Base-by-base conservation (phyloP, 2,113 vertebrate species). In the Aldabrachelys gigantea region DNA sequence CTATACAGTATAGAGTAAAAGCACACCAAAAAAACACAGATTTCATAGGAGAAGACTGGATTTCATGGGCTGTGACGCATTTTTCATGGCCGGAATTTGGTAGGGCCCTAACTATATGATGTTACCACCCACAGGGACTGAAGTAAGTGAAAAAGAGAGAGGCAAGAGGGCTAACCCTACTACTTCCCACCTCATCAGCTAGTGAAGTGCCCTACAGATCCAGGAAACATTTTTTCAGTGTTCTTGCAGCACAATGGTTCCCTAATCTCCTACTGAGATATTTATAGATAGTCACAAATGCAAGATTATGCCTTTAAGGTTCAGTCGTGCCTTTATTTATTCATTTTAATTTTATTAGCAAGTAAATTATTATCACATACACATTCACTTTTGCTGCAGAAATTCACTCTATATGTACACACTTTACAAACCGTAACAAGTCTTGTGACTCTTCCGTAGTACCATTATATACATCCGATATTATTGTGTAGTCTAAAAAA, bases 351-450 rank as follows among this genome's bases (percentile, higher is more conserved):
- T 29, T 78, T 24, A 78, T 90, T 93, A 53, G 88, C 95, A 97
- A 96, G 92, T 95, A 96, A 50, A 50, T 50, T 50, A 85, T 88
- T 93, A 94, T 95, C 94, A 80, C 75, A 95, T 31, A 87, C 69
- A 79, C 47, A 89, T 0, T 89, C 52, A 22, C 72, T 87, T 91
- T 72, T 87, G 25, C n/a, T 90, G 41, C 53, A 82, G 94, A 98
- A 97, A 97, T 59, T 95, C 3, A 59, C 17, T 80, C 83, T 87
- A 92, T 11, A 75, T 81, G 83, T 86, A 92, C 11, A 81, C 82
- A 76, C 80, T 95, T 97, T 93, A 97, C 92, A 95, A 86, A 90
- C 85, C 85, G 91, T 93, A 96, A 96, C 94, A 95, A 93, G 97
- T 96, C 95, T 96, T 95, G 79, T 83, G 84, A 5, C 84, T 90